Evolutionary conservation across 53 echinoderm and acorn worm genomes (phyloP), one percentile per base, ranked within the genome.

Genomic region (Astropecten irregularis): DNA sequence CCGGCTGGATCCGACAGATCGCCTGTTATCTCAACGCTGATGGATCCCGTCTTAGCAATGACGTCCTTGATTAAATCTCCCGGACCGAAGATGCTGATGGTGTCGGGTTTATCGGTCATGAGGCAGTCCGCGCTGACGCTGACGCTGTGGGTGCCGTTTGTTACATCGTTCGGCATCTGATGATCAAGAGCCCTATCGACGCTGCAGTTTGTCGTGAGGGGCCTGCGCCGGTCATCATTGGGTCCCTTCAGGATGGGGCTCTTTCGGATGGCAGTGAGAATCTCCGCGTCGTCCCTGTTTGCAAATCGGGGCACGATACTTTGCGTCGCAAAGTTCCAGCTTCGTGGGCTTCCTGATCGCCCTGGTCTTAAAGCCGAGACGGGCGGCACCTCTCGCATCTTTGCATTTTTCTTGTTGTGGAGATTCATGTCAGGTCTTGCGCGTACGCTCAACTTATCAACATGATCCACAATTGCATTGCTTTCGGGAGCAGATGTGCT

Each of bases 221-320:
- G 86, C 51, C 58, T 49, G 50, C 86, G 59, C 4, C 86, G 64
- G 28, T 85, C 74, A 18, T 47, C 65, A 10, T 32, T 40, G 3
- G 37, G 30, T 5, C 64, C 60, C 53, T 76, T 73, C 1, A 76
- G 66, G 9, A 76, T 85, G 18, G 86, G 86, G 49, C 86, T 85
- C 42, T 53, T 73, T 15, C 86, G 30, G 32, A 85, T 85, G 46
- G 86, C 86, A 39, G 74, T 51, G 27, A 85, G 65, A 19, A 85
- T 85, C 55, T 85, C 86, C 0, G 65, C 30, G 61, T 85, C 69
- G 14, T 85, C 86, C 40, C 86, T 49, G 64, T 85, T 85, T 16
- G 86, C 76, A 50, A 85, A 85, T 27, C 86, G 66, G n/a, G 86
- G 86, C 2, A 85, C 86, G 20, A 85, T 85, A 40, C 86, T 85